Evolutionary conservation across 2,113 vertebrate species (phyloP).

Genomic region (Grus americana): DNA sequence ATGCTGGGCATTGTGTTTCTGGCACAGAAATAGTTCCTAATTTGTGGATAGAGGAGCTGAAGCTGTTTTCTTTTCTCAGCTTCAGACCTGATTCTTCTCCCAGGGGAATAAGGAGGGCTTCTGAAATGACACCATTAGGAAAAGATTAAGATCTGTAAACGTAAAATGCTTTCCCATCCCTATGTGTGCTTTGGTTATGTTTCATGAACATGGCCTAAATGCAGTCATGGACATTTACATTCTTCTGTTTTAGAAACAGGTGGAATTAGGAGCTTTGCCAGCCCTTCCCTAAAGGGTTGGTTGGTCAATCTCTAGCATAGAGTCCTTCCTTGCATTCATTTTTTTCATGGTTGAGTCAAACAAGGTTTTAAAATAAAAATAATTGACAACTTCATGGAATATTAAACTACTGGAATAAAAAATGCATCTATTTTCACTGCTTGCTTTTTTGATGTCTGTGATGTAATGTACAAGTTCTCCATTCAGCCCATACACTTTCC

Average conservation of each 20-base stretch:
- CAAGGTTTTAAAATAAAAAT: background rate
- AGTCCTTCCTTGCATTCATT: background rate
- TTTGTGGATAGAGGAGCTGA: background rate
- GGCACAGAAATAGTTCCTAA: background rate
- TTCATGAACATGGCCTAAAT: background rate
- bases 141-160: background rate
- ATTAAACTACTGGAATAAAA: background rate
- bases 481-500: background rate
- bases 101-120: background rate
- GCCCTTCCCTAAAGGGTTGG: background rate
- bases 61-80: background rate
- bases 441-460: background rate
- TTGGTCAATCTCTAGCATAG: background rate
- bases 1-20: background rate
- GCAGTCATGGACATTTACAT: background rate
- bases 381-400: background rate
- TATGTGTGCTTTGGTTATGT: background rate
- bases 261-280: background rate
- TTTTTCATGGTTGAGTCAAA: background rate
- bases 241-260: background rate
- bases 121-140: background rate
- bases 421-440: background rate
- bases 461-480: background rate
- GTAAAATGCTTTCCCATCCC: background rate
- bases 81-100: background rate